A percentile compares a stretch with the other conserved stretches of the same genome.
These are phyloP conservation scores for Pangasius djambal DNA, from an alignment of 2,797 vertebrate genomes.

Conservation along the genomic window DNA sequence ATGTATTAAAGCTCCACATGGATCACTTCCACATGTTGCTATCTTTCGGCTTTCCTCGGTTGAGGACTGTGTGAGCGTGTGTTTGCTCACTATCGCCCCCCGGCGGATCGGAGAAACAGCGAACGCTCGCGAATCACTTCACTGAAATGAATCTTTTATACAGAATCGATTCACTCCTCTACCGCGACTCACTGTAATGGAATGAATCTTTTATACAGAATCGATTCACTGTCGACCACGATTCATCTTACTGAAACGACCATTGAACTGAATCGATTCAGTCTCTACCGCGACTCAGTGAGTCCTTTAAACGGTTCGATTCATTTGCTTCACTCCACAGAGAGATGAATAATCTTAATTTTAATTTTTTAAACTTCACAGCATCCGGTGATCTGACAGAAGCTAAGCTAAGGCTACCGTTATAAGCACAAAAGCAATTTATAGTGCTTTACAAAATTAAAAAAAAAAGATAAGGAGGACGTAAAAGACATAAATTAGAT, in stretches of 20 bases:
- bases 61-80: too few species aligned
- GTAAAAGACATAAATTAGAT: neutral
- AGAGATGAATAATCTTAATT: neutral
- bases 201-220: neutral
- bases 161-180: neutral
- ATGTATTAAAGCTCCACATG: conserved; percentile 32
- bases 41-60: neutral
- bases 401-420: neutral
- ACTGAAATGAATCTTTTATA: neutral
- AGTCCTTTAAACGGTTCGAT: neutral
- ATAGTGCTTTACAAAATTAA: neutral
- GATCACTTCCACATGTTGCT: conserved; percentile 28
- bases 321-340: neutral
- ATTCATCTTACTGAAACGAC: neutral
- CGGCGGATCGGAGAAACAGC: neutral
- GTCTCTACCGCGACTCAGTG: neutral
- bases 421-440: neutral
- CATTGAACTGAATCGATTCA: neutral
- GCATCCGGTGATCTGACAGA: neutral
- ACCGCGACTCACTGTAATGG: neutral
- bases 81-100: conserved; percentile 24
- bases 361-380: neutral
- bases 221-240: neutral
- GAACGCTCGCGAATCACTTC: neutral
- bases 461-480: neutral